Evolutionary conservation across 2,113 vertebrate species (phyloP).

Genomic region (Dromaius novaehollandiae): DNA sequence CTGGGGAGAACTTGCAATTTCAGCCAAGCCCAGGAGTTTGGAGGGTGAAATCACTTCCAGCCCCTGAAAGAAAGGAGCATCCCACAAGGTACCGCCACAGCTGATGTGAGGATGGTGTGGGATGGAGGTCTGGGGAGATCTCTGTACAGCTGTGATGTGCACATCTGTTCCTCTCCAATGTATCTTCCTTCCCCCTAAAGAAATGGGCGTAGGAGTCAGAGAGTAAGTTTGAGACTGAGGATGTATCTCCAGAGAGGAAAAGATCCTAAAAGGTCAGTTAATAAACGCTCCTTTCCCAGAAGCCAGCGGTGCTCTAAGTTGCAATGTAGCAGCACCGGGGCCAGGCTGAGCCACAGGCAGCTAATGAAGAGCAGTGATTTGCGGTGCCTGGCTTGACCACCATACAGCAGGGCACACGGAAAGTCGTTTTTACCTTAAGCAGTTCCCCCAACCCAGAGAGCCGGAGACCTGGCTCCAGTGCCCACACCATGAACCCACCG

Average conservation of each 20-base stretch:
- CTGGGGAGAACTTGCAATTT: background rate
- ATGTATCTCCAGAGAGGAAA: no score
- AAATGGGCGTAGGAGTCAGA: background rate
- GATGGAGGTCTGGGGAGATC: background rate
- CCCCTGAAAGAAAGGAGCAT: background rate
- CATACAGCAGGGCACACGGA: background rate
- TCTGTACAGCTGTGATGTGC: no score
- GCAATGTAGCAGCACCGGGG: background rate
- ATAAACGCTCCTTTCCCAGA: no score
- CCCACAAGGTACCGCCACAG: background rate
- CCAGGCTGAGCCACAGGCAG: background rate
- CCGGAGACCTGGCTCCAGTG: background rate
- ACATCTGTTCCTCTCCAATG: no score
- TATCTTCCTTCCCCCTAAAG: background rate
- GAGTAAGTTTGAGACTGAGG: background rate
- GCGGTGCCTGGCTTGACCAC: background rate
- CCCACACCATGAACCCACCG: background rate
- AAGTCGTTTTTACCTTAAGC: background rate
- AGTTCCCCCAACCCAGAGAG: no score
- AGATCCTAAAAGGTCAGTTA: no score
- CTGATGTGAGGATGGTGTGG: background rate
- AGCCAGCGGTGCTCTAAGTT: no score
- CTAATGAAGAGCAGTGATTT: background rate
- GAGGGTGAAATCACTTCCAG: background rate
- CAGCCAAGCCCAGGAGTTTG: background rate